Base-by-base conservation (phyloP, 2,888 invertebrate species). In the Prenolepis imparis region DNA sequence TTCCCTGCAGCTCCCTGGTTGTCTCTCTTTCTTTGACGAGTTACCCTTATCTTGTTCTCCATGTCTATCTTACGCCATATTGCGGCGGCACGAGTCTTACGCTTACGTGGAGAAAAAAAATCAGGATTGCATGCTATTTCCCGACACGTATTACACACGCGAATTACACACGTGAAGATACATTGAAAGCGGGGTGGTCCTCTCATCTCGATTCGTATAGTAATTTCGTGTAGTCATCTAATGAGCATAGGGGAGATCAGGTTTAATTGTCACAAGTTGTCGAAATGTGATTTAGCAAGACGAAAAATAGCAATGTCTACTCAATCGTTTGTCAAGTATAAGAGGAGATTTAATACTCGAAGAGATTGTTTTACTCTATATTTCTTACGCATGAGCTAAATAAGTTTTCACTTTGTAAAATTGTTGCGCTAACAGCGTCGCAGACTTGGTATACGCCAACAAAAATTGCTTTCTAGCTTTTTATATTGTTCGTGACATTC, bases 1-100 rank as follows among this genome's bases (percentile, higher is more conserved):
- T 24, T 55, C 24, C 55, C 39, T 21, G 55, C 63, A 3, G 41
- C 57, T 73, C n/a, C 28, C 57, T 4, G n/a, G 55, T 32, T 18
- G 9, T 59, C 32, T 61, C 77, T 78, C 63, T 74, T 81, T 74
- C 80, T 70, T 78, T 57, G 64, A 72, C 48, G 44, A 55, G 75
- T 32, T 28, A 15, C 8, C 12, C 36, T 15, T n/a, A 32, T 66
- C 36, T 32, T n/a, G 57, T 44, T 28, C 67, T 28, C n/a, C 39
- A 15, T n/a, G 24, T 39, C 41, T 44, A 21, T 57, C 61, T 48
- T 59, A 64, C 32, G 39, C 24, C 39, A 39, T 66, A 39, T 39
- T 83, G 80, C 66, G 41, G 70, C 64, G 87, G 83, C 89, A 86
- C 86, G 83, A 86, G 86, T 67, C 86, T 44, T 48, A 66, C 36